Conservation (phyloP, 2,888 invertebrate species). For the Andrena flavipes region DNA sequence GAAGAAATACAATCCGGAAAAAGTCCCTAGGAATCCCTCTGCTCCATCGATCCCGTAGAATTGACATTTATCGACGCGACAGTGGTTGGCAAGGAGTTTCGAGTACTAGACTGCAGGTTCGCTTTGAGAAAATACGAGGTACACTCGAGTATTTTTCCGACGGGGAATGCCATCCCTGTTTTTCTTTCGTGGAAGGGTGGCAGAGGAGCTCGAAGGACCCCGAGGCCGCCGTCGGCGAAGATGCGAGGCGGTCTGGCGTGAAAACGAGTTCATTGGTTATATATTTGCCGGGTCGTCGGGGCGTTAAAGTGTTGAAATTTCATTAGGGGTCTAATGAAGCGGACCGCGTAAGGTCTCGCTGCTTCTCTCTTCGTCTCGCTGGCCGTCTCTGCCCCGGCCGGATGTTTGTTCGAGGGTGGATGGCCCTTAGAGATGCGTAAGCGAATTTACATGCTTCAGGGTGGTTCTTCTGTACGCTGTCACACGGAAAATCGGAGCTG, state of each 20-base stretch:
- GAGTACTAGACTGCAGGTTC: constrained; percentile 60
- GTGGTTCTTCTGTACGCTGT: constrained; percentile 71
- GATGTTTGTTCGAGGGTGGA: constrained; percentile 75
- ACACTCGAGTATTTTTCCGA: constrained; percentile 57
- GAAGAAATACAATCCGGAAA: neutral
- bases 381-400: constrained; percentile 65
- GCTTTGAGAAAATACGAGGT: constrained; percentile 49
- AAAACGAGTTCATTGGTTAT: constrained; percentile 83
- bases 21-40: neutral
- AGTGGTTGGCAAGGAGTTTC: constrained; percentile 50
- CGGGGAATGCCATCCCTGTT: constrained; percentile 68
- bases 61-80: constrained; percentile 47
- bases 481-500: constrained; percentile 68
- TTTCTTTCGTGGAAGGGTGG: constrained; percentile 69
- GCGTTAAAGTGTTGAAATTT: constrained; percentile 81
- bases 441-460: constrained; percentile 75
- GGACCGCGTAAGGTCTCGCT: constrained; percentile 77
- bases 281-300: constrained; percentile 74
- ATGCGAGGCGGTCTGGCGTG: constrained; percentile 75
- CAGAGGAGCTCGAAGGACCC: constrained; percentile 66
- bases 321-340: constrained; percentile 79
- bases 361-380: constrained; percentile 38
- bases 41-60: constrained; percentile 8
- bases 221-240: constrained; percentile 71
- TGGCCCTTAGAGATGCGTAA: constrained; percentile 75